Base-by-base conservation (phyloP, 2,113 vertebrate species). In the Colinus virginianus region DNA sequence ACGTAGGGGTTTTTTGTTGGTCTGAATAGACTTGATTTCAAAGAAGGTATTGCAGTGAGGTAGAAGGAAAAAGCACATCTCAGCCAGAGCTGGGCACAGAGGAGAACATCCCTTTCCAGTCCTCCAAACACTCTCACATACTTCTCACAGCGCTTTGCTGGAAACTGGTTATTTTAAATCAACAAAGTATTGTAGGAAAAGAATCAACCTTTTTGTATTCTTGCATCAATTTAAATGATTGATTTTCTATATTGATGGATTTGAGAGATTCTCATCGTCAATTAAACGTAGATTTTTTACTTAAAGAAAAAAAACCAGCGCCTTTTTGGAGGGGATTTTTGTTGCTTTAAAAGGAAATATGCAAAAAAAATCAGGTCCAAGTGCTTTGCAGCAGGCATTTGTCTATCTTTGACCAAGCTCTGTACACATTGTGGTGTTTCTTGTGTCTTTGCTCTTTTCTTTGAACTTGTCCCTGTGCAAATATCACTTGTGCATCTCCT, bases 401-500 rank as follows among this genome's bases (percentile, higher is more conserved):
- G 2, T 4, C 18, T 6, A 42, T 42, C 8, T 59, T 9, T 59
- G 59, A 25, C n/a, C 28, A 25, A 61, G 2, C 5, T n/a, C 2
- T 7, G 38, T 25, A 3, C 1, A 0, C 32, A 43, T 25, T 25
- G 15, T 25, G 66, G 23, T 4, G 7, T 78, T 78, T 71, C 25
- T 53, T 15, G 23, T 15, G 32, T 9, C 6, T 68, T 78, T 22
- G 1, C 30, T 77, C 9, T 15, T 38, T 1, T 3, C 13, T 30
- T 75, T 32, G 46, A 26, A 2, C 42, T 66, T 28, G 7, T 30
- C 19, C 15, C 10, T 20, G 12, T 3, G 11, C 51, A 13, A 4
- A 1, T 2, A 1, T 4, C 3, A 0, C 9, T 38, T 55, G 14
- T 30, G 1, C 4, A 3, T 14, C 48, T 68, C 13, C 15, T 22